Evolutionary conservation across 64 coral and sea anemone species (phyloP).

Genomic region (Montipora foliosa): DNA sequence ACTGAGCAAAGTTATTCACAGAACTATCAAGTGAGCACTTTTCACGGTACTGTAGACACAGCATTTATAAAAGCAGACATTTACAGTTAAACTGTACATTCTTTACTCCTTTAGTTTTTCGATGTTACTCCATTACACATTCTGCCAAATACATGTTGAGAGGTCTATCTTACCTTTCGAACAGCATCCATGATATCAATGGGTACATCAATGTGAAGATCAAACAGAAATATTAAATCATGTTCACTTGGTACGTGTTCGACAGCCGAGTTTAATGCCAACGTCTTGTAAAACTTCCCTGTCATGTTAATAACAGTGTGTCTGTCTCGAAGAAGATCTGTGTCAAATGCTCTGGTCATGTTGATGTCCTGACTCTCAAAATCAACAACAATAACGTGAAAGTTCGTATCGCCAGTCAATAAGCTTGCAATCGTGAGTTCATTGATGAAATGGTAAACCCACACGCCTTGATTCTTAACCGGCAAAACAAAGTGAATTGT

Average conservation of each 20-base stretch:
- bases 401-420: slow-evolving; percentile 26
- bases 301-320: slow-evolving; percentile 41
- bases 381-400: slow-evolving; percentile 53
- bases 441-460: slow-evolving; percentile 50
- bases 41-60: too few species aligned
- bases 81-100: too few species aligned
- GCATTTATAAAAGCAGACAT: too few species aligned
- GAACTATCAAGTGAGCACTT: too few species aligned
- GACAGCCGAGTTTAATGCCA: slow-evolving; percentile 57
- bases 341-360: slow-evolving; percentile 35
- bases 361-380: slow-evolving; percentile 64
- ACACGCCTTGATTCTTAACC: slow-evolving; percentile 40
- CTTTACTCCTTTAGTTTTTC: too few species aligned
- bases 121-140: too few species aligned
- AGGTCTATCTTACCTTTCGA: not conserved
- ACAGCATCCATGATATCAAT: slow-evolving; percentile 27
- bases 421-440: not conserved
- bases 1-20: too few species aligned
- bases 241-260: slow-evolving; percentile 13
- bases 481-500: slow-evolving; percentile 25
- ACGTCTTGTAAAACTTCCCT: slow-evolving; percentile 63
- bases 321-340: slow-evolving; percentile 30
- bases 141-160: not conserved
- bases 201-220: slow-evolving; percentile 50
- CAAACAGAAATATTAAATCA: slow-evolving; percentile 49